A percentile compares a stretch with the other conserved stretches of the same genome.
Evolutionary conservation across 2,113 vertebrate genomes (phyloP).

Genomic region (Lates calcarifer): DNA sequence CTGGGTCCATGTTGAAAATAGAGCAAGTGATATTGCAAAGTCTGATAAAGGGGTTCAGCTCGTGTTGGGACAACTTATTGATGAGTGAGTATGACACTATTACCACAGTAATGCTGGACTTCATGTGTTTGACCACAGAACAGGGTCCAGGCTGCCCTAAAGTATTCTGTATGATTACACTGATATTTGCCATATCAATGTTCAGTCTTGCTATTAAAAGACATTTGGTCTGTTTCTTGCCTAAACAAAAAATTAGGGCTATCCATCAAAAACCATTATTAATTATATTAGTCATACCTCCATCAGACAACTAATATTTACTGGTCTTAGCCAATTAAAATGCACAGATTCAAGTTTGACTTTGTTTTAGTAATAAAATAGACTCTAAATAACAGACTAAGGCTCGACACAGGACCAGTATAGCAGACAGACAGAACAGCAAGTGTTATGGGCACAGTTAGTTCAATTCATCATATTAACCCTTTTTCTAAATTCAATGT

Average conservation of each 20-base stretch:
- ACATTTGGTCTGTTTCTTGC: not conserved
- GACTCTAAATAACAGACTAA: not conserved
- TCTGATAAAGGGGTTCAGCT: constrained; percentile 90
- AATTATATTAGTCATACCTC: no score
- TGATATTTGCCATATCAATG: no score
- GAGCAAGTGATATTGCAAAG: constrained; percentile 91
- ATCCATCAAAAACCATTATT: no score
- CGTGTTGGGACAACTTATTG: constrained; percentile 93
- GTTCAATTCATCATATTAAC: no score
- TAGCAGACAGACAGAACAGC: not conserved
- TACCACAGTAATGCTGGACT: not conserved
- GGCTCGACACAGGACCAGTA: not conserved
- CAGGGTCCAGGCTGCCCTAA: not conserved
- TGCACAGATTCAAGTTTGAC: not conserved
- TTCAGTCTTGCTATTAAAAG: no score
- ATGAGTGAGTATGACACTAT: constrained; percentile 88
- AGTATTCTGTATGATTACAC: not conserved
- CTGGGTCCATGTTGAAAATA: constrained; percentile 92
- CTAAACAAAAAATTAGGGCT: not conserved
- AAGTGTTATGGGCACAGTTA: not conserved
- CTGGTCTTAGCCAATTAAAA: not conserved
- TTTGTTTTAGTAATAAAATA: not conserved
- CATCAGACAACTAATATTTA: not conserved
- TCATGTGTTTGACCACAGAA: no score
- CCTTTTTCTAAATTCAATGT: not conserved